Conservation (phyloP, 2,888 invertebrate genomes). For the Caenorhabditis afra region DNA sequence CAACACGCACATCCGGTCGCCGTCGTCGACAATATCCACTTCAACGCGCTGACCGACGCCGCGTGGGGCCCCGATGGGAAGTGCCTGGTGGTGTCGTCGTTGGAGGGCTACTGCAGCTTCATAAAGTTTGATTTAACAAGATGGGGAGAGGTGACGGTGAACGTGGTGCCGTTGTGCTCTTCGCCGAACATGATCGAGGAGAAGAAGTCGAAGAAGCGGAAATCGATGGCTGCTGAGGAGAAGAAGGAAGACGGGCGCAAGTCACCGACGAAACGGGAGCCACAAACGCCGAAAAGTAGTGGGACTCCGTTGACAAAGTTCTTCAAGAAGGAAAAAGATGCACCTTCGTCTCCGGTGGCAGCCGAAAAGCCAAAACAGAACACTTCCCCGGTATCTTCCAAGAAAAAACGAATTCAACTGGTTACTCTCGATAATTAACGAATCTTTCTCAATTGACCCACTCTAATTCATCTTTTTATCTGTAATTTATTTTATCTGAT, state of each 20-base stretch:
- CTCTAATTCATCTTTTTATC: too few relatives aligned
- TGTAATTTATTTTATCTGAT: too few relatives aligned
- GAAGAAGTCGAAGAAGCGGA: constrained; percentile 52
- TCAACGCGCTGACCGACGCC: constrained; percentile 90
- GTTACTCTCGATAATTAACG: constrained; percentile 13
- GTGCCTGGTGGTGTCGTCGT: constrained; percentile 88
- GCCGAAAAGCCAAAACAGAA: too few relatives aligned
- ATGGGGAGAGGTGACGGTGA: constrained; percentile 57
- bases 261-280: constrained; percentile 38
- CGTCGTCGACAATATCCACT: constrained; percentile 89
- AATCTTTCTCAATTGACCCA: too few relatives aligned
- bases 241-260: constrained; percentile 8
- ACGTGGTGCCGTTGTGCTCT: constrained; percentile 29
- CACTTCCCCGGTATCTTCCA: not conserved
- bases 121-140: constrained; percentile 85
- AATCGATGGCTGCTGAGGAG: constrained; percentile 20
- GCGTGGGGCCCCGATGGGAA: constrained; percentile 90
- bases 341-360: too few relatives aligned
- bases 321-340: not conserved
- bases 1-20: constrained; percentile 89
- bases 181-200: constrained; percentile 56
- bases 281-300: constrained; percentile 16
- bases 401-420: constrained; percentile 28
- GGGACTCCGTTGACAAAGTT: constrained; percentile 18
- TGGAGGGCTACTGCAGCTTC: constrained; percentile 92